Evolutionary conservation across 2,797 vertebrate genomes (phyloP), one percentile per base, ranked within the genome.

Genomic region (Delichon dasypus): DNA sequence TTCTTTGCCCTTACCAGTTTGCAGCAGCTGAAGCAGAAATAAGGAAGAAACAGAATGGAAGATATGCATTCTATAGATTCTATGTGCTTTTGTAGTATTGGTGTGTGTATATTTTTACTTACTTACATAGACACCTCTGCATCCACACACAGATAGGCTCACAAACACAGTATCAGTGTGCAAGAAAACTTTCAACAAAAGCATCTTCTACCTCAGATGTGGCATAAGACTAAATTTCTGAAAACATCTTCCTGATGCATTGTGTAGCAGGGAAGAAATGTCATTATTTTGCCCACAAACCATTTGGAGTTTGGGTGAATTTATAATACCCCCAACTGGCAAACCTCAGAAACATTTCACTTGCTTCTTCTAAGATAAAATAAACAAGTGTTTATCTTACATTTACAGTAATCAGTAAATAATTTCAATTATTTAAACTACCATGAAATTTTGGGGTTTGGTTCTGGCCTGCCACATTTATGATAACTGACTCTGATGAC

Each of bases 101-200:
- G 1, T n/a, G 13, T 17, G 5, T 51, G 4, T 30, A 4, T 34
- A 13, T 45, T 62, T 81, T 40, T 27, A 14, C n/a, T 34, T 54
- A 13, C 8, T 6, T n/a, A 13, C 40, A 64, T 2, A 60, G 44
- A 47, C 4, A 22, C 2, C 4, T 83, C 38, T 70, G 6, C 10
- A 34, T 36, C 34, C 8, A 53, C 22, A 40, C 19, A 48, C 9
- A 34, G 11, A 45, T 7, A 40, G 65, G 44, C 22, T 67, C 40
- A 60, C 16, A 48, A 54, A n/a, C 20, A n/a, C 15, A 13, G 27
- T 30, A 51, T 55, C 11, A 29, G 0, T 0, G 0, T 50, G 36
- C 44, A 74, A 67, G 7, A 70, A 77, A 73, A 47, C 11, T 65
- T 66, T 12, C 54, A 58, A 42, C 44, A 70, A 57, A 61, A 62